These are phyloP conservation scores for Fratercula arctica DNA, from an alignment of 2,797 vertebrate genomes.

Conservation along the genomic window DNA sequence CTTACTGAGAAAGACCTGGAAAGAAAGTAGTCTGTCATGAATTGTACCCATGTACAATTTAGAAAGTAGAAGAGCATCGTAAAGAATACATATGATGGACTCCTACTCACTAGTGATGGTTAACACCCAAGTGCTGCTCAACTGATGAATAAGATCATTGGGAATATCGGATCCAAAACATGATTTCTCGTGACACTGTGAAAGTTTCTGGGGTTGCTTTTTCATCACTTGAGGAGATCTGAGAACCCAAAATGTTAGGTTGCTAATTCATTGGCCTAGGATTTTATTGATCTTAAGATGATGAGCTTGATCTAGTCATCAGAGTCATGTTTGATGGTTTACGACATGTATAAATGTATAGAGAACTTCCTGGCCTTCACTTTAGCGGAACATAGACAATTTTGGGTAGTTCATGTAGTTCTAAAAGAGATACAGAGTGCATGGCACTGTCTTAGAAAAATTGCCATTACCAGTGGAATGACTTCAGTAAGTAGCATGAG, in stretches of 20 bases:
- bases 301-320: background rate
- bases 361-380: background rate
- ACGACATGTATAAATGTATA: background rate
- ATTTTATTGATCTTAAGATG: background rate
- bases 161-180: accelerated
- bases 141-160: background rate
- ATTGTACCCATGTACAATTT: background rate
- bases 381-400: background rate
- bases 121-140: background rate
- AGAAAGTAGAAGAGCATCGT: background rate
- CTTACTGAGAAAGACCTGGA: background rate
- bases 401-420: background rate
- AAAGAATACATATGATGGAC: background rate
- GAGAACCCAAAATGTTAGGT: background rate
- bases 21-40: background rate
- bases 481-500: background rate
- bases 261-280: background rate
- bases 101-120: background rate
- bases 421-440: background rate
- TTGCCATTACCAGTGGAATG: background rate
- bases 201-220: background rate
- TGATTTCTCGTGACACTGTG: background rate
- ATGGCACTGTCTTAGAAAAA: background rate
- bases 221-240: background rate
- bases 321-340: background rate